Base-by-base conservation (phyloP, 1,140 invertebrate species). In the Neoseiulus cucumeris region DNA sequence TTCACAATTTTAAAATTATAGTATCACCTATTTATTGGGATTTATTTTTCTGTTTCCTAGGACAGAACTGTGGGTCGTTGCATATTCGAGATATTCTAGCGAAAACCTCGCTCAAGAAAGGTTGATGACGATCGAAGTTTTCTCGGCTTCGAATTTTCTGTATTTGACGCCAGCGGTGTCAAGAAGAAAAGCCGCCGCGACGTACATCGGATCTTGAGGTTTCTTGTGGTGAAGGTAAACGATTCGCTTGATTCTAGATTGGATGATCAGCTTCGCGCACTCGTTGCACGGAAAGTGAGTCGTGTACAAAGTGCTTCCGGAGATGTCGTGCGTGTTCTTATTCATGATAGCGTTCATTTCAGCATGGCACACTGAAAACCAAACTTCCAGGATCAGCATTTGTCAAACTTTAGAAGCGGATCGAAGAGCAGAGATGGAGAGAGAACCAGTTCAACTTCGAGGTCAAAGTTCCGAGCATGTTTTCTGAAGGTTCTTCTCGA, bases 261-360 rank as follows among this genome's bases (percentile, higher is more conserved):
- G 93, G 72, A 96, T 92, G n/a, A 97, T 91, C 2, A 93, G 76
- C 78, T 97, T 96, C 0, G 92, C 87, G 80, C 93, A 98, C 76
- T 95, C 90, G 73, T 95, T 95, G 73, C 93, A 96, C 0, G 92
- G 92, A 75, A 95, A 96, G 7, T 91, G 74, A 0, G 82, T 84
- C 0, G 90, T 87, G 75, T 92, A 98, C 0, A 97, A 82, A 0
- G 79, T 82, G 72, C 89, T 92, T 29, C 51, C 51, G 9, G n/a
- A 42, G 0, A 93, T 75, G 77, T 86, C 82, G 0, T 80, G 76
- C 1, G 80, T 78, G 73, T 91, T 95, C 74, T 87, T 91, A 73
- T 97, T 97, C 1, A 96, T 70, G 67, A 98, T 89, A 12, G 94
- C 92, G 80, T 98, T 98, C 75, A 94, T 80, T 79, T 98, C 94